Evolutionary conservation across 2,888 invertebrate species (phyloP).

Genomic region (Agonopterix alstromeriana): DNA sequence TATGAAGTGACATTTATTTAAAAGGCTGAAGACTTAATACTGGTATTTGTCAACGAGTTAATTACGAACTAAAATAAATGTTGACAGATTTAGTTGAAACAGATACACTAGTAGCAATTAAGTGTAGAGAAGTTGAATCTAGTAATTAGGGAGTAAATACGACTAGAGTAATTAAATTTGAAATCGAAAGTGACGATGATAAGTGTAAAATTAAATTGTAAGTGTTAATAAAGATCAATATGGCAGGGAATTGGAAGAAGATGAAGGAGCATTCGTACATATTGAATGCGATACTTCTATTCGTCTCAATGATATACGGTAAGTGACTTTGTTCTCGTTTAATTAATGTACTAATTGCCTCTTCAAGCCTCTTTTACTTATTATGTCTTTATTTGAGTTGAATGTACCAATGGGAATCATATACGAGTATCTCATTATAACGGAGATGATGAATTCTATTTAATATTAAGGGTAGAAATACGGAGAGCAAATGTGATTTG

Average conservation of each 20-base stretch:
- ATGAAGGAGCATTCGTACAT: slow-evolving; percentile 58
- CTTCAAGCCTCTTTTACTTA: too few relatives aligned
- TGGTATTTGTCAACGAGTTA: slow-evolving; percentile 67
- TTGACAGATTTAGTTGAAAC: slow-evolving; percentile 57
- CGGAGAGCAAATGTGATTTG: too few relatives aligned
- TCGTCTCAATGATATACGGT: slow-evolving; percentile 67
- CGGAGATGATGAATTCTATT: too few relatives aligned
- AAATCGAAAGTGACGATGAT: slow-evolving; percentile 47
- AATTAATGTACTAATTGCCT: too few relatives aligned
- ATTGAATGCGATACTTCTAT: slow-evolving; percentile 58
- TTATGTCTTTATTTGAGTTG: too few relatives aligned
- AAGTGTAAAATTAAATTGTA: slow-evolving; percentile 54
- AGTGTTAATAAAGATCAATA: slow-evolving; percentile 37
- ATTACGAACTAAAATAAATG: slow-evolving; percentile 52
- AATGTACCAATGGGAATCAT: too few relatives aligned
- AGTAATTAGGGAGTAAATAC: slow-evolving; percentile 26
- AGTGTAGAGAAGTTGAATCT: slow-evolving; percentile 3
- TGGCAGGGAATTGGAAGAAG: slow-evolving; percentile 54
- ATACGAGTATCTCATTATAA: too few relatives aligned
- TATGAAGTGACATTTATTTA: slow-evolving; percentile 54
- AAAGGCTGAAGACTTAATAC: slow-evolving; percentile 46
- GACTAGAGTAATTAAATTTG: slow-evolving; percentile 6
- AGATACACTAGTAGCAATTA: slow-evolving; percentile 33
- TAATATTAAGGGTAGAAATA: too few relatives aligned
- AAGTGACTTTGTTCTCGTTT: slow-evolving; percentile 26